Base-by-base conservation (phyloP, 2,113 vertebrate genomes). In the Lutjanus erythropterus region DNA sequence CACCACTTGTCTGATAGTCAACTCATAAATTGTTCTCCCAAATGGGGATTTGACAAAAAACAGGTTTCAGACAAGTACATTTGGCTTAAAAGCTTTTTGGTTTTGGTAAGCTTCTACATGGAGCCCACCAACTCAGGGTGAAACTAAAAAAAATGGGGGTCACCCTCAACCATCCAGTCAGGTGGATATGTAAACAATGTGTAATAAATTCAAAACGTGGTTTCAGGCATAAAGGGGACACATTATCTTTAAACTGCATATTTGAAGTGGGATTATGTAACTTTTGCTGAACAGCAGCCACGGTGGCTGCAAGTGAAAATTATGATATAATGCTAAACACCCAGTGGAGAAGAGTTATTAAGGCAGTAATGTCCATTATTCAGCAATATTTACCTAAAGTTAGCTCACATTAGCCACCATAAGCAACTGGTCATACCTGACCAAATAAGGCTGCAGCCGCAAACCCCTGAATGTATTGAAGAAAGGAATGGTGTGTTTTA, bases 101-200 rank as follows among this genome's bases (percentile, higher is more conserved):
- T 42, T 89, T n/a, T 87, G 84, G 61, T 79, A 86, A 86, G 78
- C 50, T 65, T 91, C 86, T 73, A 41, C 56, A 44, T 60, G 18
- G 31, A 88, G 85, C 75, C 86, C 86, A 87, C 81, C 81, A 84
- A 69, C 46, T 46, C 29, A 41, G 84, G 89, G 84, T 88, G 84
- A 78, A 49, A 58, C 61, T 19, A 27, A n/a, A 75, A 83, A 74
- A 75, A 89, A 65, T 56, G 23, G 25, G 81, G 89, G 91, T 90
- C 85, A 82, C 37, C 31, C 50, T 46, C 61, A 84, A 80, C n/a
- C 0, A 69, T 18, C 27, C 47, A 42, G 59, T 64, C 62, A 78
- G 42, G 77, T 84, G 78, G n/a, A n/a, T n/a, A n/a, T n/a, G n/a
- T n/a, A n/a, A 78, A 66, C 27, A 76, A 31, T 44, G 10, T 19